Evolutionary conservation across 2,888 invertebrate species (phyloP).

Genomic region (Ferrisia virgata): DNA sequence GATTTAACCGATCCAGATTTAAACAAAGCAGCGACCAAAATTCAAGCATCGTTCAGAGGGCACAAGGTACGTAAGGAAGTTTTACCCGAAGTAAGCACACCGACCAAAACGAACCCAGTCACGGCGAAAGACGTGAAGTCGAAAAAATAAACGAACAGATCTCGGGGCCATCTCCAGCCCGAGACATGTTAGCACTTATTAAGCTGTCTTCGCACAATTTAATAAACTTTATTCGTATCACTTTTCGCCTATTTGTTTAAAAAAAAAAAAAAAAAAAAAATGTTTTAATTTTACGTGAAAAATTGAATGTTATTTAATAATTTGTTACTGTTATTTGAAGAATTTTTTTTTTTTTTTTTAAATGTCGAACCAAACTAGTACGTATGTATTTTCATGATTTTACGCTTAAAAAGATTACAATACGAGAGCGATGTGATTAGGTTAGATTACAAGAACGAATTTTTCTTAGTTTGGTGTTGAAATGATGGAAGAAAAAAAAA

Average conservation of each 20-base stretch:
- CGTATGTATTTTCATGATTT: neutral
- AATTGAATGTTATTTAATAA: slow-evolving; percentile 4
- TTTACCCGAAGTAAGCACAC: neutral
- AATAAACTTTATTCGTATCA: slow-evolving; percentile 27
- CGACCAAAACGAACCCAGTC: slow-evolving; percentile 18
- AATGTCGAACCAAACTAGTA: slow-evolving; percentile 1
- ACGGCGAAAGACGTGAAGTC: slow-evolving; percentile 2
- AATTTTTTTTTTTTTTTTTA: neutral
- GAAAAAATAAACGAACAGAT: slow-evolving; percentile 29
- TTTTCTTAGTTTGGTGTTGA: neutral
- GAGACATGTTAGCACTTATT: slow-evolving; percentile 37
- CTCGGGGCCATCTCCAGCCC: neutral
- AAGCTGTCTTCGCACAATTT: slow-evolving; percentile 39
- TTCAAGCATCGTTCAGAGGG: slow-evolving; percentile 87
- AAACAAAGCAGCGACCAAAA: slow-evolving; percentile 86
- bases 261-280: too few species aligned
- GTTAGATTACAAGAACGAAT: neutral
- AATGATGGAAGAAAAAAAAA: neutral
- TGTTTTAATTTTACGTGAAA: slow-evolving; percentile 10
- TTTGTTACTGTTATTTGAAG: neutral
- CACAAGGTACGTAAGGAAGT: slow-evolving; percentile 73
- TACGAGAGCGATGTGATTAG: neutral
- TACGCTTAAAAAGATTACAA: slow-evolving; percentile 1
- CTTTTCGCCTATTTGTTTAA: slow-evolving; percentile 15
- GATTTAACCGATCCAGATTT: slow-evolving; percentile 82